Conservation (phyloP, 2,888 invertebrate genomes). For the Eupeodes latifasciatus region DNA sequence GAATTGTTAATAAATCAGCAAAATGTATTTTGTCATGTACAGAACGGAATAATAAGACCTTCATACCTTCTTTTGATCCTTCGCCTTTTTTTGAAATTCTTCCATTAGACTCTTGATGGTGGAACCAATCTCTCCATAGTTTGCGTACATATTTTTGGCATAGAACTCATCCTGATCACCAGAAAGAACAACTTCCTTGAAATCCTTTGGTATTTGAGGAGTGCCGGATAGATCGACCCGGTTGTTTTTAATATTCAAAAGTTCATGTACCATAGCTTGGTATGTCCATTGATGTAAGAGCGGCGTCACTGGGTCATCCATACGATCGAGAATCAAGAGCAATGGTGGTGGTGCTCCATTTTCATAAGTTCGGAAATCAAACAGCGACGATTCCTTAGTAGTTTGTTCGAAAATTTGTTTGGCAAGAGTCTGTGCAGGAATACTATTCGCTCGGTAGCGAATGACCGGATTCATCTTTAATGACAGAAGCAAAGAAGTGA, state of each 20-base stretch:
- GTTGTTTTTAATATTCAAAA: slow-evolving; percentile 96
- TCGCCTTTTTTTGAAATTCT: slow-evolving; percentile 97
- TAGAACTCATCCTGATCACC: slow-evolving; percentile 99
- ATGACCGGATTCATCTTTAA: slow-evolving; percentile 96
- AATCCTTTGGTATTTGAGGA: slow-evolving; percentile 93
- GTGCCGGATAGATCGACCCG: slow-evolving; percentile 94
- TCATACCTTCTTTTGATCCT: slow-evolving; percentile 93
- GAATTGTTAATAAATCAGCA: not conserved
- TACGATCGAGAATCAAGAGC: slow-evolving; percentile 94
- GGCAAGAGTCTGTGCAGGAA: slow-evolving; percentile 92
- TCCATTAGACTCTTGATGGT: slow-evolving; percentile 99
- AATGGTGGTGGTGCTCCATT: slow-evolving; percentile 89
- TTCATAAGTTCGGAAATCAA: slow-evolving; percentile 90
- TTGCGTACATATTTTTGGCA: slow-evolving; percentile 95
- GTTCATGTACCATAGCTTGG: slow-evolving; percentile 99
- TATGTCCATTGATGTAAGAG: slow-evolving; percentile 99
- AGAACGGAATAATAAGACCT: no score
- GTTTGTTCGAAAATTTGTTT: slow-evolving; percentile 94
- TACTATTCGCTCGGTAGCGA: slow-evolving; percentile 94
- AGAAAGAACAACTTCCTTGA: slow-evolving; percentile 96
- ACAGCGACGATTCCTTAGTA: slow-evolving; percentile 93
- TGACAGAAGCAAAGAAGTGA: slow-evolving; percentile 93
- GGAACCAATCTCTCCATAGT: slow-evolving; percentile 99
- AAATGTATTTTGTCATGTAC: no score
- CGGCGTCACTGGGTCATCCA: slow-evolving; percentile 98